Percentiles rank a stretch among this genome's conserved stretches.
Evolutionary conservation across 2,888 invertebrate genomes (phyloP).

Genomic region (Lepidocyrtoides sp.): DNA sequence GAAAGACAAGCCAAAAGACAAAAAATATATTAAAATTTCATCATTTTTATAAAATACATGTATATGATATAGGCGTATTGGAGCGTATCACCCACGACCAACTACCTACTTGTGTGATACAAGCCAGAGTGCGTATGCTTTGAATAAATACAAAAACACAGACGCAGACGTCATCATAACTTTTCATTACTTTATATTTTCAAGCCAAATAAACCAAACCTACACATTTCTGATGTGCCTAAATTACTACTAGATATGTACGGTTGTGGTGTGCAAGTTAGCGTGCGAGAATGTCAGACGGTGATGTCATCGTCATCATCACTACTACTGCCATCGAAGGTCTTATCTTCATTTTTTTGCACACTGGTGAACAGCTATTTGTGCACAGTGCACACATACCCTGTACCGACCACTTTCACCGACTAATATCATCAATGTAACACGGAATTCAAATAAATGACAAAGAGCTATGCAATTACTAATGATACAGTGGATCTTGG

Average conservation of each 20-base stretch:
- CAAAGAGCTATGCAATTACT: no score
- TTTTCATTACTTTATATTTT: constrained; percentile 13
- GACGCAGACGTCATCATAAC: constrained; percentile 14
- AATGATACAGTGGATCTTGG: no score
- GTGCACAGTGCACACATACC: no score
- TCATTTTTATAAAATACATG: not conserved
- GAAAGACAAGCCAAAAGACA: not conserved
- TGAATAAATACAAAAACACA: not conserved
- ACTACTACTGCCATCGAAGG: not conserved
- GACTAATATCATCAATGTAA: no score
- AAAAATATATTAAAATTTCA: constrained; percentile 1
- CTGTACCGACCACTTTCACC: not conserved
- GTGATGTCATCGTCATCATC: not conserved
- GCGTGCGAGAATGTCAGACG: not conserved
- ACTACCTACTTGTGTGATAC: not conserved
- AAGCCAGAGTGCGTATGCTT: not conserved
- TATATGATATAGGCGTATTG: not conserved
- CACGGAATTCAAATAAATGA: no score
- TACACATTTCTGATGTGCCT: not conserved
- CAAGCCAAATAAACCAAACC: constrained; percentile 23
- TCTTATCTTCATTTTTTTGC: not conserved
- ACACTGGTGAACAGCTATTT: no score
- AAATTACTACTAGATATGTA: not conserved
- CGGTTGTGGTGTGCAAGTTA: not conserved
- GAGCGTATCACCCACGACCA: not conserved